These are phyloP conservation scores for Acropora yongei DNA, from an alignment of 64 coral and sea anemone genomes.

Conservation along the genomic window DNA sequence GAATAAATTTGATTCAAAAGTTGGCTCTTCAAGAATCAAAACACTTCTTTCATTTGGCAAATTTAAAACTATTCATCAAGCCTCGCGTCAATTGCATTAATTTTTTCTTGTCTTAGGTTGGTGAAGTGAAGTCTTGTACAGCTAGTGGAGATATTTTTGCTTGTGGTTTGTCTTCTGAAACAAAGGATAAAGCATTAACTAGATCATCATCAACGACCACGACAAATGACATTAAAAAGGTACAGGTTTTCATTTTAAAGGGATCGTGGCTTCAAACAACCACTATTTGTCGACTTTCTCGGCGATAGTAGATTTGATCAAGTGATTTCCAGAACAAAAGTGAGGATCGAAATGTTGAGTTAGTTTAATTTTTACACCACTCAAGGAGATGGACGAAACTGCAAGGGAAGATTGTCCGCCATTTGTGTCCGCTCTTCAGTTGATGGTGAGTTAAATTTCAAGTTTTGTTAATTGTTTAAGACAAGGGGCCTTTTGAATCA, in stretches of 20 bases:
- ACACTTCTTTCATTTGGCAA: too few relatives aligned
- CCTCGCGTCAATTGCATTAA: not conserved
- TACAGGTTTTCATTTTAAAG: not conserved
- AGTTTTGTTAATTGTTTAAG: not conserved
- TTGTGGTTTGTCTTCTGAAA: not conserved
- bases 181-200: not conserved
- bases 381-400: not conserved
- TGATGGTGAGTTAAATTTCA: not conserved
- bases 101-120: not conserved
- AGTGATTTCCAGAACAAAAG: not conserved
- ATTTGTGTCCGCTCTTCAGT: slow-evolving; percentile 26
- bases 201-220: not conserved
- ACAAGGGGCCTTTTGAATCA: too few relatives aligned
- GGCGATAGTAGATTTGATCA: not conserved
- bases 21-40: too few relatives aligned
- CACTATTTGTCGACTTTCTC: not conserved
- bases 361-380: not conserved
- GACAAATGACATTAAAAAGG: not conserved
- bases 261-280: not conserved
- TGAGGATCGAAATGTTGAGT: not conserved
- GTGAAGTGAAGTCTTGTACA: slow-evolving; percentile 14
- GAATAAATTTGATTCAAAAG: too few relatives aligned
- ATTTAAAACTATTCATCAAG: not conserved
- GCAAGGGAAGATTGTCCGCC: not conserved
- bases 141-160: slow-evolving; percentile 20